Conservation (phyloP, 2,888 invertebrate species). For the Eueremaeus valkanovi region DNA sequence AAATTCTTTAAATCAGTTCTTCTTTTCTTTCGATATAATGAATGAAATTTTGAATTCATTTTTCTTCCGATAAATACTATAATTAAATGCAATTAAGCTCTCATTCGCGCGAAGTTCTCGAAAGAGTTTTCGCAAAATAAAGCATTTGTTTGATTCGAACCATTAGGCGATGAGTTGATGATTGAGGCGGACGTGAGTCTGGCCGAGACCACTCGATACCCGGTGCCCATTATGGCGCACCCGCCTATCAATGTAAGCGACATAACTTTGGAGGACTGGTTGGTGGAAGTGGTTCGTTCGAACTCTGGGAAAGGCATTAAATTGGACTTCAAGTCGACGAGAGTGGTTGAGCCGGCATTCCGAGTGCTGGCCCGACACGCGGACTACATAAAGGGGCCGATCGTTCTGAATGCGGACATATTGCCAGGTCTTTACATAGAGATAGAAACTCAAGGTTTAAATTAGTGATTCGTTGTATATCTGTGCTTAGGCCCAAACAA, state of each 20-base stretch:
- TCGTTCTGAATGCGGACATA: constrained; percentile 47
- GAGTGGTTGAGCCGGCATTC: constrained; percentile 51
- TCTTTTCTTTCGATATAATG: neutral
- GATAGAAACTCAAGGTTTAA: neutral
- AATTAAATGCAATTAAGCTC: no score
- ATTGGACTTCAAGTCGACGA: constrained; percentile 53
- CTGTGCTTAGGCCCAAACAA: constrained; percentile 46
- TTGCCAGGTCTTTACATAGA: constrained; percentile 41
- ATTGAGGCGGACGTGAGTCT: constrained; percentile 47
- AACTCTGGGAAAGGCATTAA: constrained; percentile 52
- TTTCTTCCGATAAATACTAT: no score
- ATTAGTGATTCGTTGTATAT: neutral
- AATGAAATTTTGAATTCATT: neutral
- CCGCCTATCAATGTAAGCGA: constrained; percentile 51
- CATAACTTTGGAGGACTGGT: constrained; percentile 52
- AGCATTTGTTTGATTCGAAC: neutral
- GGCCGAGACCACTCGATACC: constrained; percentile 47
- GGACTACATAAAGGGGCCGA: constrained; percentile 47
- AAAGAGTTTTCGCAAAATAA: neutral
- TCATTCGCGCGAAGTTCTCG: no score
- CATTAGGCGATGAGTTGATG: constrained; percentile 45
- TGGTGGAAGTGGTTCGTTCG: constrained; percentile 48
- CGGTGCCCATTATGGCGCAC: constrained; percentile 53
- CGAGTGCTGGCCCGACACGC: constrained; percentile 47
- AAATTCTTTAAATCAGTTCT: no score